Percentiles rank a stretch among this genome's conserved stretches.
These are phyloP conservation scores for Agrotis puta DNA, from an alignment of 2,888 invertebrate species.

Conservation along the genomic window DNA sequence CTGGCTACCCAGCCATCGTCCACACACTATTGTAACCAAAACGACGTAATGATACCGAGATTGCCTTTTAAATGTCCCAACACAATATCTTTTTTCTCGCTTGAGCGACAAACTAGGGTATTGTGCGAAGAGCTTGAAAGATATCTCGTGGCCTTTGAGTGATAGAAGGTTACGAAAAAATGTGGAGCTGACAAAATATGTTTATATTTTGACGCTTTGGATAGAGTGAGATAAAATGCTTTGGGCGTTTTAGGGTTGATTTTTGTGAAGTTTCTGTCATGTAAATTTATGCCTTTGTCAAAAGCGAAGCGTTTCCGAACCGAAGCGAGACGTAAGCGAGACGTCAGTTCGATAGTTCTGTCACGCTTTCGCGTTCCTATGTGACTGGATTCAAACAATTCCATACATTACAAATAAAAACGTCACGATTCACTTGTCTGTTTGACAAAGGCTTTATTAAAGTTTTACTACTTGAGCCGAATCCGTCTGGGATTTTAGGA, in stretches of 20 bases:
- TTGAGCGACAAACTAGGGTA: slow-evolving; percentile 54
- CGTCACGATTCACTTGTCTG: too few species aligned
- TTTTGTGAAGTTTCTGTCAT: slow-evolving; percentile 6
- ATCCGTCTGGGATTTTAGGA: too few species aligned
- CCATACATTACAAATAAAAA: too few species aligned
- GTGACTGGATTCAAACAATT: too few species aligned
- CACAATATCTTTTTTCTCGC: slow-evolving; percentile 48
- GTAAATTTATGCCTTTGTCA: too few species aligned
- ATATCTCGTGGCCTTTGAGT: slow-evolving; percentile 38
- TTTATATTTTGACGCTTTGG: slow-evolving; percentile 37
- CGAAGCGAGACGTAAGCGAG: too few species aligned
- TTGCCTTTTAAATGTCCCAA: slow-evolving; percentile 62
- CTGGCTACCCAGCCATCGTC: slow-evolving; percentile 20
- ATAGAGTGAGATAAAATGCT: slow-evolving; percentile 20
- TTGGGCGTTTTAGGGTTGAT: not conserved
- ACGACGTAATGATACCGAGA: slow-evolving; percentile 59
- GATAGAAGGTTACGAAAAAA: slow-evolving; percentile 28
- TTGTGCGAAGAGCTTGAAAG: slow-evolving; percentile 33
- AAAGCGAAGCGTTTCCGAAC: too few species aligned
- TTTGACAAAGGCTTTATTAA: too few species aligned
- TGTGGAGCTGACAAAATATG: slow-evolving; percentile 37
- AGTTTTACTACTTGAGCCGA: too few species aligned
- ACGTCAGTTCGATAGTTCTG: too few species aligned
- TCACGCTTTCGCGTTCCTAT: too few species aligned
- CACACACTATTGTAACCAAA: slow-evolving; percentile 58